A percentile compares a stretch with the other conserved stretches of the same genome.
Conservation (phyloP, 2,888 invertebrate genomes). For the Colostygia pectinataria region DNA sequence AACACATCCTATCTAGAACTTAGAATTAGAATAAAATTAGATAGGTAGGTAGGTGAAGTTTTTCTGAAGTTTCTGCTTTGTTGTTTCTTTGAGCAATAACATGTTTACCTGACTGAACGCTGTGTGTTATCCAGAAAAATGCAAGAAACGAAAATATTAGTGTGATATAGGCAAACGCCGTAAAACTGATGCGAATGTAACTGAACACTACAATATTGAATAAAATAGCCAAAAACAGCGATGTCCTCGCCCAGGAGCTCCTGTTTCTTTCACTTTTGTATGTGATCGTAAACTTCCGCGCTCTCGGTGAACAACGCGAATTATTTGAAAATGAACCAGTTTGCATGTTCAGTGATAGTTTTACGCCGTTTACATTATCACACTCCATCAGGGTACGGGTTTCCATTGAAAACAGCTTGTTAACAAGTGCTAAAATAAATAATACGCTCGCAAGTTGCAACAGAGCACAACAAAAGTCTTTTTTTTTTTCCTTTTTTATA, state of each 20-base stretch:
- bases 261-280: slow-evolving; percentile 57
- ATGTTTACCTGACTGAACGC: slow-evolving; percentile 68
- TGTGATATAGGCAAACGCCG: slow-evolving; percentile 56
- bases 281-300: slow-evolving; percentile 63
- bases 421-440: too few species aligned
- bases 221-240: slow-evolving; percentile 59
- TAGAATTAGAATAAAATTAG: too few species aligned
- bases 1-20: too few species aligned
- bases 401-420: background rate
- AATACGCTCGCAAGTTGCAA: too few species aligned
- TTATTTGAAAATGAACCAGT: slow-evolving; percentile 6
- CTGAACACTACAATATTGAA: slow-evolving; percentile 61
- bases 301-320: slow-evolving; percentile 53
- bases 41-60: background rate
- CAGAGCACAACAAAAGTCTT: too few species aligned
- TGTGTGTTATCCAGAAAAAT: slow-evolving; percentile 73
- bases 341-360: slow-evolving; percentile 54
- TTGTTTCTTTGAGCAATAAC: background rate
- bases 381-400: slow-evolving; percentile 35
- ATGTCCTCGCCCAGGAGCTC: slow-evolving; percentile 54
- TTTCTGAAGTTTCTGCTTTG: too few species aligned
- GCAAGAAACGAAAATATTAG: slow-evolving; percentile 60
- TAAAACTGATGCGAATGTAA: slow-evolving; percentile 63
- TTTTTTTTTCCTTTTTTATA: too few species aligned
- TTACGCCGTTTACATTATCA: slow-evolving; percentile 71